Conservation (phyloP, 92 coral and sea anemone genomes). For the Metridium senile region DNA sequence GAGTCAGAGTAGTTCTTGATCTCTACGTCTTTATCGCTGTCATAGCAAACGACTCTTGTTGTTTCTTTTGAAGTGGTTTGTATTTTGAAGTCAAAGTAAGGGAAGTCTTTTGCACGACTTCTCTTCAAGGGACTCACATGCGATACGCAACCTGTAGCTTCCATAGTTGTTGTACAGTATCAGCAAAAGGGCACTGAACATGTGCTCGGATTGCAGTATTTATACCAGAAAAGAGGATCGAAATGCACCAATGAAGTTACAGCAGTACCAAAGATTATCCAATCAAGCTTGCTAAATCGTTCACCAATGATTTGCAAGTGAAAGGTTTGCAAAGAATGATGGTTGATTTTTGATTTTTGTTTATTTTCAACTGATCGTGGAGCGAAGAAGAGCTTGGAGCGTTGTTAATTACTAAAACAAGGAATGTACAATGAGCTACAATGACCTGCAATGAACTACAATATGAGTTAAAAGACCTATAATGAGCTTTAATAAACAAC, state of each 20-base stretch:
- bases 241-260: neutral
- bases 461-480: too few species aligned
- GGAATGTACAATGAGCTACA: too few species aligned
- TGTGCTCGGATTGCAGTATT: neutral
- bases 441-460: too few species aligned
- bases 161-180: constrained; percentile 2
- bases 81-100: neutral
- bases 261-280: neutral
- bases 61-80: constrained; percentile 1
- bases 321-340: too few species aligned
- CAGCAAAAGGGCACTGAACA: neutral
- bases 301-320: too few species aligned
- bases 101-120: constrained; percentile 5
- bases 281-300: neutral
- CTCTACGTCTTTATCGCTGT: constrained; percentile 8
- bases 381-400: too few species aligned
- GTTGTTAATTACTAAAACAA: too few species aligned
- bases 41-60: constrained; percentile 12
- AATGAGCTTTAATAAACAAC: too few species aligned
- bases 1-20: constrained; percentile 25
- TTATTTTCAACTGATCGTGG: too few species aligned
- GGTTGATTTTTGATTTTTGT: too few species aligned
- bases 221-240: neutral
- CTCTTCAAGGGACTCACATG: constrained; percentile 12
- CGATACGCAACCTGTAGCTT: neutral